Base-by-base conservation (phyloP, 1,140 invertebrate species). In the Pseudomyrmex gracilis region DNA sequence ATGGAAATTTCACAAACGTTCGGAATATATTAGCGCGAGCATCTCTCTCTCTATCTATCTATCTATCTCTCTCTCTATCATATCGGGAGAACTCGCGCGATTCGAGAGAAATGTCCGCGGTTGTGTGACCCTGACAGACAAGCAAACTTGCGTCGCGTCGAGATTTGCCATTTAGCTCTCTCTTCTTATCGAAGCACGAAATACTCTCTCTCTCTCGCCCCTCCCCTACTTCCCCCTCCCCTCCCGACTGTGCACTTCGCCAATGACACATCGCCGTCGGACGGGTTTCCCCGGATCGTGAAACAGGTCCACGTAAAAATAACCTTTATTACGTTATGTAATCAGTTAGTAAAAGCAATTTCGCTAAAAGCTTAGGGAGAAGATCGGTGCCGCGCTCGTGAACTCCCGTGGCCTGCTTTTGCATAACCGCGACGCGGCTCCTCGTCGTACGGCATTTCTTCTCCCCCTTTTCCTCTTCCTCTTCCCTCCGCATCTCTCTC, bases 321-420 rank as follows among this genome's bases (percentile, higher is more conserved):
- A 87, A 77, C 73, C 78, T 87, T 89, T 89, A 88, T 89, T 88
- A 84, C 80, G 84, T 88, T 86, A 88, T 73, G 82, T 89, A 86
- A 89, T 89, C 87, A 89, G 87, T 88, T 89, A 88, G 87, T 86
- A 88, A 88, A 89, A 89, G 87, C 87, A 89, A 89, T 89, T 88
- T 85, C 74, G 82, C 87, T 89, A 89, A 89, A 89, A 89, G 87
- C 87, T 51, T 88, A 53, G 68, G 74, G 70, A 58, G 61, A 61
- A 47, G 4, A 17, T n/a, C 51, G 51, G 74, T 24, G 51, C 64
- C 34, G 53, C 15, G 64, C 22, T 58, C 34, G 67, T 71, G 67
- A 70, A 64, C 78, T 82, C 20, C 53, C 60, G 45, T 73, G 86
- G 64, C 45, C 76, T 66, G 83, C 86, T 87, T 88, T 88, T 88